Conservation (phyloP, 2,888 invertebrate species). For the Pammene fasciana region DNA sequence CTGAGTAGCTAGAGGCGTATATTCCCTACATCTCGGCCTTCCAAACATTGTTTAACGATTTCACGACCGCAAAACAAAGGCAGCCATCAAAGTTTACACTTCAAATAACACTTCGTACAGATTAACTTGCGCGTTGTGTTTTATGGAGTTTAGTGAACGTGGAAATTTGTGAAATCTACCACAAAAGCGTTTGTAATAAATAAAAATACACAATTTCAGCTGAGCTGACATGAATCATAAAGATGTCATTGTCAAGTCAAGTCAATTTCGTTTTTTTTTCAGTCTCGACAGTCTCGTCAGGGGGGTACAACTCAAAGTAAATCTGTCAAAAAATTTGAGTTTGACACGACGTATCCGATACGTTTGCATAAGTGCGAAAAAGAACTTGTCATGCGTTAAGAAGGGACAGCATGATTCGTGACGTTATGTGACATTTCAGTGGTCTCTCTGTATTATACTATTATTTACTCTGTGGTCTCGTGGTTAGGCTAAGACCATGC, state of each 20-base stretch:
- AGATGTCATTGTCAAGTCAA: conserved; percentile 33
- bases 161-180: not conserved
- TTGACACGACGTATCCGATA: too few species aligned
- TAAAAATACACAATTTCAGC: conserved; percentile 40
- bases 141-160: not conserved
- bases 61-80: conserved; percentile 44
- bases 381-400: too few species aligned
- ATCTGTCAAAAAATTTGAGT: too few species aligned
- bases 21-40: conserved; percentile 88
- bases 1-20: conserved; percentile 92
- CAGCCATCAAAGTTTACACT: not conserved
- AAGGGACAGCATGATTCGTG: too few species aligned
- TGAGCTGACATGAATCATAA: conserved; percentile 38
- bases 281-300: too few species aligned
- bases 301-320: too few species aligned
- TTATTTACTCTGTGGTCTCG: too few species aligned
- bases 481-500: not conserved
- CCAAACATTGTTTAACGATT: conserved; percentile 75
- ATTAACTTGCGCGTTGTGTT: not conserved
- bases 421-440: too few species aligned
- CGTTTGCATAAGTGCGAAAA: too few species aligned
- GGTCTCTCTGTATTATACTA: too few species aligned
- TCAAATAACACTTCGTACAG: not conserved
- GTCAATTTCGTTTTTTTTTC: conserved; percentile 19
- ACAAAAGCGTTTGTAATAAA: conserved; percentile 24